Conservation (phyloP, 1,140 invertebrate genomes). For the Drosophila kurseongensis region DNA sequence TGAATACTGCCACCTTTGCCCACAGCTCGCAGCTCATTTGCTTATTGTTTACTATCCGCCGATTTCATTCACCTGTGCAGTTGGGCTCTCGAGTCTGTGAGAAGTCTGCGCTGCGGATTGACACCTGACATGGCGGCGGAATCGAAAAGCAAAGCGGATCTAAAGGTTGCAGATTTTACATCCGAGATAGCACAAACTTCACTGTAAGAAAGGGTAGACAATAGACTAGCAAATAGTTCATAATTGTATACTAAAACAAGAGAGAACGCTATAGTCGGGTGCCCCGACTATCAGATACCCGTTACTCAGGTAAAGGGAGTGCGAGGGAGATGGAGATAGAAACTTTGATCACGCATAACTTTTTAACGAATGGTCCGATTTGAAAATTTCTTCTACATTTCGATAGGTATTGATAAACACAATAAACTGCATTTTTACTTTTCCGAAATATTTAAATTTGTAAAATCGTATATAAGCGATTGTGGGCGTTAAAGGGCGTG, state of each 20-base stretch:
- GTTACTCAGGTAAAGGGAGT: too few relatives aligned
- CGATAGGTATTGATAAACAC: too few relatives aligned
- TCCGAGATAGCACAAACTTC: background rate
- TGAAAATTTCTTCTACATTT: too few relatives aligned
- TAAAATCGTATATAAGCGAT: too few relatives aligned
- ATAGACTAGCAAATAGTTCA: background rate
- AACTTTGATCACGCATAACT: too few relatives aligned
- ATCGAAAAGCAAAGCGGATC: slow-evolving; percentile 36
- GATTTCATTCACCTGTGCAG: slow-evolving; percentile 43
- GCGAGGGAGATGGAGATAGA: too few relatives aligned
- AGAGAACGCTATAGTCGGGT: too few relatives aligned
- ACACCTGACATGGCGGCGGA: slow-evolving; percentile 65
- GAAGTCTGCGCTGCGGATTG: slow-evolving; percentile 53
- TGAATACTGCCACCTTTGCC: slow-evolving; percentile 33
- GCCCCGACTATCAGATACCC: too few relatives aligned
- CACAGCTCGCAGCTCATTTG: slow-evolving; percentile 40
- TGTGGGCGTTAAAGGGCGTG: too few relatives aligned
- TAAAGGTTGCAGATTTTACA: slow-evolving; percentile 1
- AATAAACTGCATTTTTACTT: too few relatives aligned
- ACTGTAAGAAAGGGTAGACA: background rate
- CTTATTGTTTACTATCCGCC: slow-evolving; percentile 17
- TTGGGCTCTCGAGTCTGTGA: slow-evolving; percentile 29
- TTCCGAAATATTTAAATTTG: too few relatives aligned
- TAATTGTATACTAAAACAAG: background rate
- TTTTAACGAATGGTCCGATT: too few relatives aligned